Evolutionary conservation across 2,888 invertebrate genomes (phyloP).

Genomic region (Leptarthrus brevirostris): DNA sequence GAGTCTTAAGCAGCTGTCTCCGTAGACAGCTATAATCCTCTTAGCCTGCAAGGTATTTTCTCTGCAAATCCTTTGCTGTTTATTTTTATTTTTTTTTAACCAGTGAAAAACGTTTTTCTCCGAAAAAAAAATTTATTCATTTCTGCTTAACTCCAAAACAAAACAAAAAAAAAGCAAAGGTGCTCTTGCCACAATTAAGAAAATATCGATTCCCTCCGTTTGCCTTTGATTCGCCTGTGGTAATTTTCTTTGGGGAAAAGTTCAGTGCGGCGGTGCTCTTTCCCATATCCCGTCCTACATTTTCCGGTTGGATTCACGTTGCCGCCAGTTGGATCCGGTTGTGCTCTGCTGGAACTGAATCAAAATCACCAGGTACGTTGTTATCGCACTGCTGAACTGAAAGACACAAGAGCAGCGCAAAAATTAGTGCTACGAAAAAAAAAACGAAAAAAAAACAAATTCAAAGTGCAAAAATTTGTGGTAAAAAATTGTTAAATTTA

Average conservation of each 20-base stretch:
- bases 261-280: not conserved
- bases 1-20: slow-evolving; percentile 31
- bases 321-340: slow-evolving; percentile 62
- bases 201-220: slow-evolving; percentile 14
- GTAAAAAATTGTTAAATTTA: slow-evolving; percentile 2
- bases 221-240: not conserved
- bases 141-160: not conserved
- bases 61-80: slow-evolving; percentile 11
- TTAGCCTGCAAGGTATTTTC: slow-evolving; percentile 32
- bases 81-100: slow-evolving; percentile 6
- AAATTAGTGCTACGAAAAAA: slow-evolving; percentile 27
- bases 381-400: slow-evolving; percentile 69
- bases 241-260: too few species aligned
- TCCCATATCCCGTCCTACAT: not conserved
- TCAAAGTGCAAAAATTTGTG: not conserved
- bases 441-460: slow-evolving; percentile 29
- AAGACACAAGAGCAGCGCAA: slow-evolving; percentile 54
- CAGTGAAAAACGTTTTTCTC: slow-evolving; percentile 15
- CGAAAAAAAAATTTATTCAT: slow-evolving; percentile 26
- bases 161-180: not conserved
- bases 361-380: slow-evolving; percentile 70
- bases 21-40: slow-evolving; percentile 42
- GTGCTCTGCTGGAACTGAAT: slow-evolving; percentile 71
- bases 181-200: not conserved
- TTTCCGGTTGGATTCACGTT: slow-evolving; percentile 48